Percentiles rank a stretch among this genome's conserved stretches.
phyloP scores from a whole-genome alignment of 2,888 invertebrate genomes.

The Parapristionchus giblindavisi region DNA sequence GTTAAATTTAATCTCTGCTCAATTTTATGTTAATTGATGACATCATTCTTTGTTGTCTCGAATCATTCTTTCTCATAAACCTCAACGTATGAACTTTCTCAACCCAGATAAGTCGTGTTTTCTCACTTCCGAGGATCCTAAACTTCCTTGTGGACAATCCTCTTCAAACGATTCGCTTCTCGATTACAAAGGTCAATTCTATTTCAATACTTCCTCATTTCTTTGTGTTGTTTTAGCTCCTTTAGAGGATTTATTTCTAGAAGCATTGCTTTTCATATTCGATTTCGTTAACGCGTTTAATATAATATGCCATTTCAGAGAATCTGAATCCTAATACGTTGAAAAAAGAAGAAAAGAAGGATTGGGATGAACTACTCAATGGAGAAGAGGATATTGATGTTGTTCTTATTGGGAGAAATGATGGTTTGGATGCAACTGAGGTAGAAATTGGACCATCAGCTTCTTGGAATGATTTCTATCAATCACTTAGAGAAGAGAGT shows the following conservation, averaged over 20 bases:
- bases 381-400: neutral
- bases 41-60: neutral
- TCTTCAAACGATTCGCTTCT: conserved; percentile 23
- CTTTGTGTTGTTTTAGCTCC: too few species aligned
- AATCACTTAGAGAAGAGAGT: conserved; percentile 27
- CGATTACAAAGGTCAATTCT: neutral
- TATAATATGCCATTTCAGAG: neutral
- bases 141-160: neutral
- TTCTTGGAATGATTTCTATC: conserved; percentile 37
- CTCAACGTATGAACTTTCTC: conserved; percentile 16
- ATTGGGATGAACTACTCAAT: conserved; percentile 1
- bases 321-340: neutral
- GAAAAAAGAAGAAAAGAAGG: conserved; percentile 13
- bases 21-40: conserved; percentile 19
- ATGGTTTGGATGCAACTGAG: neutral
- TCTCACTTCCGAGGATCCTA: conserved; percentile 17
- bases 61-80: neutral
- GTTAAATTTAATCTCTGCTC: too few species aligned
- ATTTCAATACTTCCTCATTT: neutral
- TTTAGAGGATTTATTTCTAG: too few species aligned
- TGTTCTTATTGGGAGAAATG: neutral
- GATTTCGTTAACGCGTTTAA: neutral
- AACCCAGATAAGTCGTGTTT: conserved; percentile 3
- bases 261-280: neutral
- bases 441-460: conserved; percentile 29